phyloP scores from a whole-genome alignment of 2,888 invertebrate genomes.

The Epirrita christyi region DNA sequence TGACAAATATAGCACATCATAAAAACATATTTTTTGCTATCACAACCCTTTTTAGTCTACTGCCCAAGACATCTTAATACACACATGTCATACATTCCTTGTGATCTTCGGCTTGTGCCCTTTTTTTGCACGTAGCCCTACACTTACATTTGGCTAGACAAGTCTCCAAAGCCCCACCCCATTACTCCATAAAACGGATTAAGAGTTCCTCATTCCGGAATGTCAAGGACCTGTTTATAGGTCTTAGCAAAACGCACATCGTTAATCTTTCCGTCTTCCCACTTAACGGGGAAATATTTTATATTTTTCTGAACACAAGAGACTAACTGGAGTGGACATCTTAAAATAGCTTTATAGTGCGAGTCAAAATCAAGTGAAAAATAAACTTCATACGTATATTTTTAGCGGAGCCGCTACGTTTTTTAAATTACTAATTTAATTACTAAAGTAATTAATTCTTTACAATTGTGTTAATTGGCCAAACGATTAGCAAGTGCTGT shows the following conservation, averaged over 20 bases:
- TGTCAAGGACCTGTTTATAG: slow-evolving; percentile 22
- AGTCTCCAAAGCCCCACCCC: background rate
- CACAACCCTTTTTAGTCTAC: too few species aligned
- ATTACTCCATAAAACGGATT: slow-evolving; percentile 16
- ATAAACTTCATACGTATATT: too few species aligned
- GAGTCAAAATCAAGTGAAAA: background rate
- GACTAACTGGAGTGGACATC: slow-evolving; percentile 17
- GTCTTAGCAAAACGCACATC: slow-evolving; percentile 34
- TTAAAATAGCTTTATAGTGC: slow-evolving; percentile 13
- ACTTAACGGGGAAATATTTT: slow-evolving; percentile 35
- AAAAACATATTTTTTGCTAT: too few species aligned
- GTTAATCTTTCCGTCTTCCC: slow-evolving; percentile 42
- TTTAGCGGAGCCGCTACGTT: too few species aligned
- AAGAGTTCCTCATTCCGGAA: slow-evolving; percentile 17
- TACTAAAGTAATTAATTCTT: too few species aligned
- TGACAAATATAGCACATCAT: too few species aligned
- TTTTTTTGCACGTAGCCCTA: background rate
- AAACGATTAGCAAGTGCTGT: background rate
- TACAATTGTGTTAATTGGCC: too few species aligned
- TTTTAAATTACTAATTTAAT: too few species aligned
- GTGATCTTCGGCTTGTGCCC: too few species aligned
- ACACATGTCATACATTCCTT: too few species aligned
- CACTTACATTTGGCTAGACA: background rate
- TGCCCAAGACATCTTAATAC: too few species aligned
- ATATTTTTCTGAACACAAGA: slow-evolving; percentile 32